phyloP scores from a whole-genome alignment of 2,113 vertebrate species.

The Cyrtonyx montezumae region DNA sequence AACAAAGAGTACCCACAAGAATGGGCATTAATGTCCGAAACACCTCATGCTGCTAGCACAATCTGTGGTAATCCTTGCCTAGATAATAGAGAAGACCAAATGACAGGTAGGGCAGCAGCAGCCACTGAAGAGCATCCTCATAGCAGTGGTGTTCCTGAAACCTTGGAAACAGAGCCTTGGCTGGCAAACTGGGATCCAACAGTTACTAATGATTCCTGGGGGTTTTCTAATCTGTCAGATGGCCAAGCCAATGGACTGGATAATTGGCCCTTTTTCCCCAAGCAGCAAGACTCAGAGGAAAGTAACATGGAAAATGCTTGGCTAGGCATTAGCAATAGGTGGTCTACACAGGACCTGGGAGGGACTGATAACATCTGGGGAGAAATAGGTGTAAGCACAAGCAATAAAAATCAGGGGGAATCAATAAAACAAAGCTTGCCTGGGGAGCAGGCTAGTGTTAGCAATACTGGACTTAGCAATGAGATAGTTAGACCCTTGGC shows the following conservation, averaged over 20 bases:
- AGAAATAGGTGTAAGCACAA: constrained; percentile 35
- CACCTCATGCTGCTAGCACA: constrained; percentile 4
- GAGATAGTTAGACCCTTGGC: constrained; percentile 62
- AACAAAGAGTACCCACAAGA: not conserved
- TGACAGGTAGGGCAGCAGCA: constrained; percentile 6
- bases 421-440: constrained; percentile 27
- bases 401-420: constrained; percentile 50
- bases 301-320: constrained; percentile 60
- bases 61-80: constrained; percentile 21
- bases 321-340: constrained; percentile 73
- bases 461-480: constrained; percentile 16
- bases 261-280: constrained; percentile 73
- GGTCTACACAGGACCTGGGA: constrained; percentile 69
- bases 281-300: constrained; percentile 51
- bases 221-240: constrained; percentile 62
- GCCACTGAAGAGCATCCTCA: not conserved
- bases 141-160: constrained; percentile 36
- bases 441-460: constrained; percentile 34
- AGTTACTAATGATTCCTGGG: constrained; percentile 65
- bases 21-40: not conserved
- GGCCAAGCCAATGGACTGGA: constrained; percentile 71
- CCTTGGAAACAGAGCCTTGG: constrained; percentile 73
- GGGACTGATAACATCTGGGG: constrained; percentile 55
- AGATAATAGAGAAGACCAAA: constrained; percentile 26
- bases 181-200: constrained; percentile 74